Conservation (phyloP, 2,888 invertebrate species). For the Colletes collaris region DNA sequence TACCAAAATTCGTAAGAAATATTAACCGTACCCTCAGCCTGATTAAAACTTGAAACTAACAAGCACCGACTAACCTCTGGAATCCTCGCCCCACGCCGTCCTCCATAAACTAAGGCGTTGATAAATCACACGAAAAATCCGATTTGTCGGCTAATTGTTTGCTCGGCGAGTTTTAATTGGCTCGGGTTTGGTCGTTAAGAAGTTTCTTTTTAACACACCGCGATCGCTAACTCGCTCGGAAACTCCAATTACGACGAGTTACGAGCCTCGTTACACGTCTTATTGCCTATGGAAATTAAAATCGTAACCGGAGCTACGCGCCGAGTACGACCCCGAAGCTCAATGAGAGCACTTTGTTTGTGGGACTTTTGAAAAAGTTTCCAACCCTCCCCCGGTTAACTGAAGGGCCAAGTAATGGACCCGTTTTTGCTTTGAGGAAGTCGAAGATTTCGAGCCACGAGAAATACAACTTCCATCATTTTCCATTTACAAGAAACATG, state of each 20-base stretch:
- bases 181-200: constrained; percentile 18
- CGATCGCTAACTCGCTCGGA: constrained; percentile 9
- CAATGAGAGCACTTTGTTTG: not conserved
- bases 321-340: not conserved
- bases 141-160: constrained; percentile 6
- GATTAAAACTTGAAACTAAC: not conserved
- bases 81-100: not conserved
- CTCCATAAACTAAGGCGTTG: not conserved
- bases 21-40: not conserved
- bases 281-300: constrained; percentile 45
- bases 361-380: constrained; percentile 10
- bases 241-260: constrained; percentile 42
- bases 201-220: constrained; percentile 17
- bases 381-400: not conserved
- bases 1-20: too few relatives aligned
- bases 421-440: not conserved
- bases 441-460: not conserved
- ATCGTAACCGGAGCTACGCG: not conserved
- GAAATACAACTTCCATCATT: not conserved
- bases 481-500: too few relatives aligned
- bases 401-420: not conserved
- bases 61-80: not conserved
- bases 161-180: constrained; percentile 27
- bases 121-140: constrained; percentile 20
- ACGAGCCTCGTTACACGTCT: constrained; percentile 31